A percentile compares a stretch with the other conserved stretches of the same genome.
phyloP scores from a whole-genome alignment of 2,888 invertebrate species.

The Synanthedon formicaeformis region DNA sequence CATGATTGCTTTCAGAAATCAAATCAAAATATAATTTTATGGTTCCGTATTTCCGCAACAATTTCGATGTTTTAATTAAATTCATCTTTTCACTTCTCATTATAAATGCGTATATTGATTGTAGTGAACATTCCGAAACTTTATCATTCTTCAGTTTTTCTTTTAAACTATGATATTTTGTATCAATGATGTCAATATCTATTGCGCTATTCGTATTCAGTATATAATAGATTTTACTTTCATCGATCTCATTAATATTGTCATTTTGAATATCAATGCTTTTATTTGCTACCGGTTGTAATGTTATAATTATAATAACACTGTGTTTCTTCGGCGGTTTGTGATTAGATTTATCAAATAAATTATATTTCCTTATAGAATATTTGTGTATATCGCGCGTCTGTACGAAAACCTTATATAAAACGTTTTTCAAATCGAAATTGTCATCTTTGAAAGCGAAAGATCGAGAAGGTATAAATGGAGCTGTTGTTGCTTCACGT shows the following conservation, averaged over 20 bases:
- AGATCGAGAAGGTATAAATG: no score
- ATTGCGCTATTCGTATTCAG: constrained; percentile 23
- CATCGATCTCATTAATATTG: constrained; percentile 8
- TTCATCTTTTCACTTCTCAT: constrained; percentile 28
- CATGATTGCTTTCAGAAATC: constrained; percentile 16
- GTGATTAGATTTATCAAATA: constrained; percentile 20
- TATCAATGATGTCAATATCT: constrained; percentile 44
- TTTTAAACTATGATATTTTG: constrained; percentile 17
- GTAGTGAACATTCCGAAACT: constrained; percentile 28
- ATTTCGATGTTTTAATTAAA: constrained; percentile 32
- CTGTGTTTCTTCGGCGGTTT: constrained; percentile 15
- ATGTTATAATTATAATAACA: constrained; percentile 42
- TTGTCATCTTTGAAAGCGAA: constrained; percentile 2
- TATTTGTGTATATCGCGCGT: constrained; percentile 34
- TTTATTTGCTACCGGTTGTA: constrained; percentile 17
- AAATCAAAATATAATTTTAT: constrained; percentile 46
- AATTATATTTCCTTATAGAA: constrained; percentile 29
- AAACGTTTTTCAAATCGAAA: constrained; percentile 18
- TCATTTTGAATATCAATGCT: constrained; percentile 2
- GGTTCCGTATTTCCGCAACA: constrained; percentile 27
- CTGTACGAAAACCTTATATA: constrained; percentile 33
- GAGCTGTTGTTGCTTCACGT: constrained; percentile 5
- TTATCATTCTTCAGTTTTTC: constrained; percentile 6
- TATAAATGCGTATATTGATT: constrained; percentile 39
- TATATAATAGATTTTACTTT: constrained; percentile 21